phyloP scores from a whole-genome alignment of 2,113 vertebrate genomes.

The Anoplopoma fimbria region DNA sequence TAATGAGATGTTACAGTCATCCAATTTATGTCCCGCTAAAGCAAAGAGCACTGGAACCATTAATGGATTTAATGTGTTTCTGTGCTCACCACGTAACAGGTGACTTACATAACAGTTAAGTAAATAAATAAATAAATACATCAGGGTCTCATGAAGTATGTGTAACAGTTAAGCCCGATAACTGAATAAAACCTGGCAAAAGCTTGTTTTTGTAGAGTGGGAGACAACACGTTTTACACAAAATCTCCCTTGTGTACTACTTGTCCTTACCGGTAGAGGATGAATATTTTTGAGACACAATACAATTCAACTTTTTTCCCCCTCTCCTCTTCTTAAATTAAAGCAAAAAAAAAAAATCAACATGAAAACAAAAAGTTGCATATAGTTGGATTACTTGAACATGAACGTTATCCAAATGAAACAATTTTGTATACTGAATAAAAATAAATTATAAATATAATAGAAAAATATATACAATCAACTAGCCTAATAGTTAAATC shows the following conservation, averaged over 20 bases:
- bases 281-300: too few species aligned
- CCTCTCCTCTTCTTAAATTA: background rate
- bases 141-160: background rate
- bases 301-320: too few species aligned
- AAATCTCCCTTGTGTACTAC: background rate
- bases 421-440: background rate
- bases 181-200: background rate
- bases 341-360: background rate
- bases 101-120: constrained; percentile 3
- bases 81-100: constrained; percentile 31
- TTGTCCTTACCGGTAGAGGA: background rate
- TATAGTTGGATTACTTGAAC: background rate
- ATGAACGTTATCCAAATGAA: background rate
- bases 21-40: constrained; percentile 37
- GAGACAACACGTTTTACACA: background rate
- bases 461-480: background rate
- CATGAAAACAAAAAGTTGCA: background rate
- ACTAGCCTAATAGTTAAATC: background rate
- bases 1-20: constrained; percentile 45
- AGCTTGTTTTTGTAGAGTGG: background rate
- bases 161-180: background rate
- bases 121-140: constrained; percentile 5
- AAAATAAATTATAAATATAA: background rate
- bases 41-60: background rate
- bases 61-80: constrained; percentile 59